phyloP scores from a whole-genome alignment of 2,797 vertebrate species.

The Galagoides demidoff region DNA sequence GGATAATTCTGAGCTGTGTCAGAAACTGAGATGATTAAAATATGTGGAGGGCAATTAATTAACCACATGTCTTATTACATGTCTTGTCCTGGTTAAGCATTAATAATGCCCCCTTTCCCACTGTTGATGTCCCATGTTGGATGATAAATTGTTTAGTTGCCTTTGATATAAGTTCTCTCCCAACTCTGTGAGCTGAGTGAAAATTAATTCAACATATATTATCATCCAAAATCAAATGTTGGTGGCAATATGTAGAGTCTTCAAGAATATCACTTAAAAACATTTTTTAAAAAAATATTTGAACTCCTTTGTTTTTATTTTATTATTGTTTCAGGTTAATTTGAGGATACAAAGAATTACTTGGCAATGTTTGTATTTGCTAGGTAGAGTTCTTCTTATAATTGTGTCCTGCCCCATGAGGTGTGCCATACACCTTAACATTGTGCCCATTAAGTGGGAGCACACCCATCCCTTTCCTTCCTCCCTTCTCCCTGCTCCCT shows the following conservation, averaged over 20 bases:
- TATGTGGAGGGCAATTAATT: neutral
- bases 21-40: neutral
- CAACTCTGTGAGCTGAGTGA: neutral
- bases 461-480: no score
- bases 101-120: neutral
- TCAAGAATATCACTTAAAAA: neutral
- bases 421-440: no score
- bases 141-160: neutral
- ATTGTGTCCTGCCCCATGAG: no score
- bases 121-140: neutral
- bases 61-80: neutral
- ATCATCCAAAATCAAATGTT: neutral
- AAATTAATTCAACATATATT: conserved; percentile 16
- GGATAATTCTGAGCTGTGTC: neutral
- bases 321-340: no score
- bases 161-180: neutral
- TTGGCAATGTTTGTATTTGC: no score
- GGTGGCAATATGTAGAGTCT: neutral
- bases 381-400: no score
- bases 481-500: no score
- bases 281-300: no score
- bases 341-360: no score
- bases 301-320: no score
- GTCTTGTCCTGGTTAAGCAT: neutral
- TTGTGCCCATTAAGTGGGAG: no score